Base-by-base conservation (phyloP, 2,113 vertebrate genomes). In the Numenius arquata region DNA sequence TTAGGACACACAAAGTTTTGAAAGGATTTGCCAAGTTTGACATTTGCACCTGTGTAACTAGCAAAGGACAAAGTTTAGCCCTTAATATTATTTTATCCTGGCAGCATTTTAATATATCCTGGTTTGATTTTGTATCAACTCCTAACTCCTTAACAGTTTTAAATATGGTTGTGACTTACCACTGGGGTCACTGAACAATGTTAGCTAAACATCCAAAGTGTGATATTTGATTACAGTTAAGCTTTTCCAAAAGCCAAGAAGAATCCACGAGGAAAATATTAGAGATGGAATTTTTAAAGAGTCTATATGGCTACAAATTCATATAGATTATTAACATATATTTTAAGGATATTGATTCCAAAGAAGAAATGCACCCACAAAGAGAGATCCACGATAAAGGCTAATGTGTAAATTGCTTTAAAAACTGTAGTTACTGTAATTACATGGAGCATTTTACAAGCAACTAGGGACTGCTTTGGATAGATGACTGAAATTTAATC, bases 401-500 rank as follows among this genome's bases (percentile, higher is more conserved):
- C 94, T 97, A 98, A 97, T 97, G 97, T 98, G 97, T 97, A 98
- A 98, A 98, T 98, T 97, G 97, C 94, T 98, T 97, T 97, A 97
- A 98, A 98, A 98, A 96, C 80, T 77, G 29, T 97, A 97, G 97
- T 98, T 98, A 97, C 96, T 97, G 96, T 98, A 98, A 98, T 98
- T 98, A 98, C 97, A 97, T 94, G 90, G 95, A 98, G 91, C 97
- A 98, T 98, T 98, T 98, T 98, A 98, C 97, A 98, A 98, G 98
- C 97, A 97, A 45, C 97, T 70, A 85, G 98, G 97, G 98, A 97
- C 94, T 96, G 89, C 96, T 98, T 98, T 98, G 95, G 97, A 98
- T 97, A 98, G 97, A 98, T 97, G 97, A 97, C 97, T 98, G 97
- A 97, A 98, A 98, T 98, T 98, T 98, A 98, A 98, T 98, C 96